Percentiles rank a stretch among this genome's conserved stretches.
Conservation (phyloP, 2,113 vertebrate species). For the pig (Sus scrofa) region T2T-Sscrofa CM000817.6:116956001-116956500, state of each 20-base stretch:
- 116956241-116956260: no score
- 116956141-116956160: no score
- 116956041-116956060: neutral
- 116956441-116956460: constrained; percentile 57
- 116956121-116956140: no score
- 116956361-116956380: constrained; percentile 31
- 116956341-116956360: neutral
- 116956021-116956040: neutral
- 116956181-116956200: no score
- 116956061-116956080: neutral
- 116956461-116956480: constrained; percentile 36
- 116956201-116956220: no score
- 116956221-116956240: no score
- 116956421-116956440: neutral
- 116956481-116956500: constrained; percentile 52
- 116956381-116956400: neutral
- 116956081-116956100: neutral
- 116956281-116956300: no score
- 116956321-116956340: neutral
- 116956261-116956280: no score
- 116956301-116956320: no score
- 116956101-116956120: neutral
- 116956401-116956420: neutral
- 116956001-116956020: neutral
- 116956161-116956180: no score